Percentiles rank a stretch among this genome's conserved stretches.
phyloP scores from a whole-genome alignment of 2,797 vertebrate species.

The Pseudochirops corinnae region DNA sequence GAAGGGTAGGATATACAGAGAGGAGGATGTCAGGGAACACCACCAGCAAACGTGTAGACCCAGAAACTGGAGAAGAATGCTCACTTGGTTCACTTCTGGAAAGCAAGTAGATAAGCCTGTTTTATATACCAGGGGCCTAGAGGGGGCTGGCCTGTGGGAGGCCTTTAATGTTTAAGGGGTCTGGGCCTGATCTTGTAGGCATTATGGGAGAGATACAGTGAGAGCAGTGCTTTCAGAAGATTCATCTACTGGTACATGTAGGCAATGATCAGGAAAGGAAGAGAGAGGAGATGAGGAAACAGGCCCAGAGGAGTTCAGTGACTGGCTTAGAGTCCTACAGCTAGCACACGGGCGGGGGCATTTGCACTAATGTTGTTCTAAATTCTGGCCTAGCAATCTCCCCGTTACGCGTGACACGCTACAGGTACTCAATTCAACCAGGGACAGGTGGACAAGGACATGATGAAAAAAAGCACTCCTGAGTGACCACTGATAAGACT shows the following conservation, averaged over 20 bases:
- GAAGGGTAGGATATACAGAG: not conserved
- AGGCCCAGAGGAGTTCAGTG: not conserved
- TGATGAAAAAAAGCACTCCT: not conserved
- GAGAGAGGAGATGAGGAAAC: constrained; percentile 17
- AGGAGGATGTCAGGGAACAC: not conserved
- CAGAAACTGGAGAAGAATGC: not conserved
- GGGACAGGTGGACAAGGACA: not conserved
- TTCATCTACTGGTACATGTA: not conserved
- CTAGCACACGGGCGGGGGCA: not conserved
- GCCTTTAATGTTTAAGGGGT: not conserved
- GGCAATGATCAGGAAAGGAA: not conserved
- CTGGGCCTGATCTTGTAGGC: not conserved
- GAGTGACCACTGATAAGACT: not conserved
- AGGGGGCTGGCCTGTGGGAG: not conserved
- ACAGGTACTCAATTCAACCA: not conserved
- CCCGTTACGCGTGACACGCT: not conserved
- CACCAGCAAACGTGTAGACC: not conserved
- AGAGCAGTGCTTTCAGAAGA: constrained; percentile 10
- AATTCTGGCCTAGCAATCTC: not conserved
- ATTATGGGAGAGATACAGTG: not conserved
- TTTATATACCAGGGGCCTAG: not conserved
- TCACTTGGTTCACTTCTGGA: not conserved
- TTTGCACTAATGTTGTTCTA: not conserved
- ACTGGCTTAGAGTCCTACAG: not conserved
- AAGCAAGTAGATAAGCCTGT: not conserved